Evolutionary conservation across 2,888 invertebrate genomes (phyloP), one percentile per base, ranked within the genome.

Genomic region (Escarpia spicata): DNA sequence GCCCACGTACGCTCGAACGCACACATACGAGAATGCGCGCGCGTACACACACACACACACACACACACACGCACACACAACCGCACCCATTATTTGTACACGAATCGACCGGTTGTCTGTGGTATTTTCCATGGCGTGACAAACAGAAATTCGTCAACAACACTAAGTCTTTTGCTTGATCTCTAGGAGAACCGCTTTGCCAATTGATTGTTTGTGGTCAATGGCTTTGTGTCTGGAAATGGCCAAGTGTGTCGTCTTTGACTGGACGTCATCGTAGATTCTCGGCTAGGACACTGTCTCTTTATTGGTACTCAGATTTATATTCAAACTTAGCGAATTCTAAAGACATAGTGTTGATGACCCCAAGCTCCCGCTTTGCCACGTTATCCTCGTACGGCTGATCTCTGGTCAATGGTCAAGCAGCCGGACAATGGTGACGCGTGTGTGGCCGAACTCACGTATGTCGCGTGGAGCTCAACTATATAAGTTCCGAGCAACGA

Each of bases 51-150:
- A 60, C 60, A 60, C 15, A 26, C 19, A 60, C 60, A 60, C 60
- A 60, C 60, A 26, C 60, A 60, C 37, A 37, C 37, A 37, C 0
- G 19, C 60, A 60, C 15, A 26, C 60, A 60, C 60, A 26, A 4
- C 9, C 15, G 19, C 60, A 60, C 60, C 8, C 45, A 52, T 37
- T 37, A 37, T 52, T 52, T 52, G 52, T 15, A 52, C 15, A 52
- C 52, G 52, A 52, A 75, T 75, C 19, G 52, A 52, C 10, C 52
- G 75, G 26, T 75, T 26, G 75, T 75, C 75, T 75, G 4, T 75
- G 75, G 75, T 75, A 26, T 75, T 75, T 75, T 75, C 75, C 75
- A 75, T n/a, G n/a, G 75, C 75, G n/a, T 75, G 75, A 75, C 75
- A 75, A 75, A 26, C 26, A 15, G 6, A 75, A 26, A 19, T 75